Conservation (phyloP, 1,140 invertebrate genomes). For the Lysiphlebus fabarum region DNA sequence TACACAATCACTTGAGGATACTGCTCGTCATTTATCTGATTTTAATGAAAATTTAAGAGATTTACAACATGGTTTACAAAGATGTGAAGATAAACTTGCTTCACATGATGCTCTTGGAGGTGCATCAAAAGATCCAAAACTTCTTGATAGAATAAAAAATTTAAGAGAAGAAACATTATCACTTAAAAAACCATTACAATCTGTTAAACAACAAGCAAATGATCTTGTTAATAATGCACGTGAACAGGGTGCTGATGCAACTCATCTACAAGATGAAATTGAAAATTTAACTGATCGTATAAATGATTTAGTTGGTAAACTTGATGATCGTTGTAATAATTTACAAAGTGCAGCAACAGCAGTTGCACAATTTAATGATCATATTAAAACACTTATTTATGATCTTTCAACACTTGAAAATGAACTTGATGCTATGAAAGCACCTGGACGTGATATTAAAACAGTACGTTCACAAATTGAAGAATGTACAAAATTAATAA, state of each 20-base stretch:
- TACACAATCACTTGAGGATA: conserved; percentile 80
- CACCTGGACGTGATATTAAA: conserved; percentile 82
- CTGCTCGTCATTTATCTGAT: conserved; percentile 75
- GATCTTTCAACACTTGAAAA: conserved; percentile 78
- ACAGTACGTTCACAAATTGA: conserved; percentile 80
- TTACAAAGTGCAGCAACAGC: conserved; percentile 84
- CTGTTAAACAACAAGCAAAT: conserved; percentile 65
- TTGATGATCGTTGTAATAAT: conserved; percentile 76
- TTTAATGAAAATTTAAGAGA: conserved; percentile 83
- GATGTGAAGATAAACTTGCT: conserved; percentile 83
- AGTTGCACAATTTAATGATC: conserved; percentile 82
- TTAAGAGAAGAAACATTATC: conserved; percentile 71
- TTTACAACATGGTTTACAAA: conserved; percentile 74
- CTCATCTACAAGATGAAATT: conserved; percentile 74
- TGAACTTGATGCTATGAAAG: conserved; percentile 79
- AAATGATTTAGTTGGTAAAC: conserved; percentile 70
- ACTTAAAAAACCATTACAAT: conserved; percentile 74
- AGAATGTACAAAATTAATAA: conserved; percentile 69
- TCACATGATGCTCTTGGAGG: conserved; percentile 78
- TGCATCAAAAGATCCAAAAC: conserved; percentile 75
- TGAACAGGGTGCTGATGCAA: conserved; percentile 68
- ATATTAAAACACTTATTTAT: conserved; percentile 72
- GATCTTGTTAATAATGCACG: conserved; percentile 71
- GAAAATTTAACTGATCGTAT: conserved; percentile 75
- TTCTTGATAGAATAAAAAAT: conserved; percentile 76